phyloP scores from a whole-genome alignment of 2,797 vertebrate genomes.

The Crax fasciolata region DNA sequence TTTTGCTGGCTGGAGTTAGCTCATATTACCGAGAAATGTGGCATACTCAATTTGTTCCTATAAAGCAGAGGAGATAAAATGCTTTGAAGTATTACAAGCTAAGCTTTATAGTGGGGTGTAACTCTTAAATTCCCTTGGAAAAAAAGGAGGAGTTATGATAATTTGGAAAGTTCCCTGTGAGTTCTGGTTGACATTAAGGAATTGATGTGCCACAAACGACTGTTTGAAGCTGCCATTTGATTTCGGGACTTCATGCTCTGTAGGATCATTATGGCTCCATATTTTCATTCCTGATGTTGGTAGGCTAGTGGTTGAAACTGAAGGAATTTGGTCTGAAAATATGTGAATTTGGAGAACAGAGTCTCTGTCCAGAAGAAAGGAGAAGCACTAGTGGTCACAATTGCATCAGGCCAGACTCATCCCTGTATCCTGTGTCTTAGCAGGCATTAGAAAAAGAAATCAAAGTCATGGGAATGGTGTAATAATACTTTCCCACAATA shows the following conservation, averaged over 20 bases:
- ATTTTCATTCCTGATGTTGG: background rate
- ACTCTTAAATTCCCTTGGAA: background rate
- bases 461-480: background rate
- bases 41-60: conserved; percentile 1
- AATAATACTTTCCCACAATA: conserved; percentile 12
- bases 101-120: background rate
- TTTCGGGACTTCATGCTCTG: background rate
- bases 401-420: background rate
- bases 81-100: conserved; percentile 18
- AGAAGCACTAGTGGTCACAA: background rate
- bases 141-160: background rate
- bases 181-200: background rate
- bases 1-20: conserved; percentile 7
- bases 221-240: background rate
- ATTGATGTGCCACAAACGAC: background rate
- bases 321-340: background rate
- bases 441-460: background rate
- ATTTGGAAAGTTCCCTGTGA: background rate
- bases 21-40: conserved; percentile 22
- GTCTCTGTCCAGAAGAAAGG: background rate
- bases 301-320: background rate
- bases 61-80: background rate
- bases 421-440: rapidly evolving
- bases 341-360: background rate
- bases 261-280: background rate